These are phyloP conservation scores for Sinopyrophorus schimmeli DNA, from an alignment of 2,888 invertebrate genomes.

Conservation along the genomic window DNA sequence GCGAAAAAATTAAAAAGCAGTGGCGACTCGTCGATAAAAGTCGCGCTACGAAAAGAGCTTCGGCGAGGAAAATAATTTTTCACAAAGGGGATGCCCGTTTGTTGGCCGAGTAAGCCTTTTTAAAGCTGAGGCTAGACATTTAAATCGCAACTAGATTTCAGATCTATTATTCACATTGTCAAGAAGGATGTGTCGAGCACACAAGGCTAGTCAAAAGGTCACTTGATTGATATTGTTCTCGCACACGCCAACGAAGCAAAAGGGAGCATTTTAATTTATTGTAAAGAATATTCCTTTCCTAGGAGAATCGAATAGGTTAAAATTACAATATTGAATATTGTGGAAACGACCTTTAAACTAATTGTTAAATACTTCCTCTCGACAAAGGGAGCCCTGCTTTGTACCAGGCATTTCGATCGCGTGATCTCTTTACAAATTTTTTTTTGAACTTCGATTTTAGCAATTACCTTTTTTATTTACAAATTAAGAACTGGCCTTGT, in stretches of 20 bases:
- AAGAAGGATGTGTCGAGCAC: slow-evolving; percentile 30
- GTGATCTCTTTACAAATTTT: slow-evolving; percentile 5
- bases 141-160: slow-evolving; percentile 49
- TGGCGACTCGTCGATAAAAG: too few species aligned
- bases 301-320: slow-evolving; percentile 32
- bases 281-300: slow-evolving; percentile 9
- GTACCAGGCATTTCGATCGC: slow-evolving; percentile 8
- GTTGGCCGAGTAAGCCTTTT: slow-evolving; percentile 7
- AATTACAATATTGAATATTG: slow-evolving; percentile 34
- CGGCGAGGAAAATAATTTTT: too few species aligned
- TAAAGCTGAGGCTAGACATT: slow-evolving; percentile 53
- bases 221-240: slow-evolving; percentile 37
- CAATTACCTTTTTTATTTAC: too few species aligned
- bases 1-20: too few species aligned
- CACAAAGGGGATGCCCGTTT: too few species aligned
- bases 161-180: slow-evolving; percentile 34
- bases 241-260: slow-evolving; percentile 34
- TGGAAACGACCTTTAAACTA: slow-evolving; percentile 23
- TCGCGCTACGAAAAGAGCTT: too few species aligned
- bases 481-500: too few species aligned
- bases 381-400: background rate
- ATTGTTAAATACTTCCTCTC: slow-evolving; percentile 2
- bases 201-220: slow-evolving; percentile 39
- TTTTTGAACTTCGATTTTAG: too few species aligned
- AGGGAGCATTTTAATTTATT: slow-evolving; percentile 32